Percentiles rank a stretch among this genome's conserved stretches.
phyloP scores from a whole-genome alignment of 2,797 vertebrate genomes.

The Phalloptychus januarius region DNA sequence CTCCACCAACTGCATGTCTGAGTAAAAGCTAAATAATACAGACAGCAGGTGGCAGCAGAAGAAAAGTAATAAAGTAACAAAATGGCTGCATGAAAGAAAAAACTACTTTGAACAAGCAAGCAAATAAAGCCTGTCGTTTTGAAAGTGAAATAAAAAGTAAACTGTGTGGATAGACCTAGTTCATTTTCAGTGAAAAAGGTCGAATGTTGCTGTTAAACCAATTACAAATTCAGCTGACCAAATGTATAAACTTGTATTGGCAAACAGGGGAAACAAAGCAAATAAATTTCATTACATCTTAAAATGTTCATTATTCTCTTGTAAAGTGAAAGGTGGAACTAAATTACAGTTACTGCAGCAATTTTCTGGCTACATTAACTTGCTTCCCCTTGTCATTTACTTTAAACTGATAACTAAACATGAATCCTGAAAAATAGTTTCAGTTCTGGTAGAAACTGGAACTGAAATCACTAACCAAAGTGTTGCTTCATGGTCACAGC shows the following conservation, averaged over 20 bases:
- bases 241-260: neutral
- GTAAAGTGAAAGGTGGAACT: neutral
- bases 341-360: neutral
- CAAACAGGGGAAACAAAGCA: neutral
- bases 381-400: neutral
- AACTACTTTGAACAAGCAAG: neutral
- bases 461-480: neutral
- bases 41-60: neutral
- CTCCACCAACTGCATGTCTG: neutral
- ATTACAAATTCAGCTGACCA: neutral
- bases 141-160: neutral
- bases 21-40: neutral
- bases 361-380: neutral
- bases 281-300: neutral
- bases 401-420: neutral
- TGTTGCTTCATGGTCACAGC: neutral
- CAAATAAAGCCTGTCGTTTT: neutral
- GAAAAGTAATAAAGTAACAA: neutral
- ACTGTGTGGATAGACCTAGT: neutral
- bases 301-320: neutral
- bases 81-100: neutral
- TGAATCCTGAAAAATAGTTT: neutral
- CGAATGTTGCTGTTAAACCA: no score
- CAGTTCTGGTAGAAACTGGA: neutral
- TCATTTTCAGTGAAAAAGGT: neutral